Evolutionary conservation across 2,888 invertebrate species (phyloP).

Genomic region (Buathra laborator): DNA sequence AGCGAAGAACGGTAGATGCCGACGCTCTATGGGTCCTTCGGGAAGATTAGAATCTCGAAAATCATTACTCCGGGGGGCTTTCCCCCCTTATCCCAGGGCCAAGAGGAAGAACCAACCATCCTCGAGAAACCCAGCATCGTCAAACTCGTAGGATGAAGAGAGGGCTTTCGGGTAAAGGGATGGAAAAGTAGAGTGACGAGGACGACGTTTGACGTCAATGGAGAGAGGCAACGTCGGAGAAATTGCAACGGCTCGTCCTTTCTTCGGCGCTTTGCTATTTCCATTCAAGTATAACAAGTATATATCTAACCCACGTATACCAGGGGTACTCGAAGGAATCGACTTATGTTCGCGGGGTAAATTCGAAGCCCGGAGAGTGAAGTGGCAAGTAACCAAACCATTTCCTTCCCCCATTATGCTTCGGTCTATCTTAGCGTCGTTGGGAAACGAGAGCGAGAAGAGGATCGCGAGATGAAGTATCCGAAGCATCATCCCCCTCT

Average conservation of each 20-base stretch:
- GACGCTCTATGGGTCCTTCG: slow-evolving; percentile 68
- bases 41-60: slow-evolving; percentile 82
- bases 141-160: slow-evolving; percentile 54
- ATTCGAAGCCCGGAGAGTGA: slow-evolving; percentile 51
- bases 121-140: slow-evolving; percentile 35
- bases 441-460: slow-evolving; percentile 6
- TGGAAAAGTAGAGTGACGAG: slow-evolving; percentile 39
- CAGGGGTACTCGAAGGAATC: slow-evolving; percentile 39
- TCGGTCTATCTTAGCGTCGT: background rate
- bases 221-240: slow-evolving; percentile 40
- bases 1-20: slow-evolving; percentile 23
- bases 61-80: slow-evolving; percentile 76
- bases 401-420: slow-evolving; percentile 36
- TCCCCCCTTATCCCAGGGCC: slow-evolving; percentile 33
- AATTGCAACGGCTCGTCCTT: slow-evolving; percentile 68
- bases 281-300: slow-evolving; percentile 24
- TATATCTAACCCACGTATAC: background rate
- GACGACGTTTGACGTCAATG: slow-evolving; percentile 60
- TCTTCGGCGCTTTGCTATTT: slow-evolving; percentile 32
- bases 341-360: slow-evolving; percentile 52
- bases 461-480: slow-evolving; percentile 57
- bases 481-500: slow-evolving; percentile 54
- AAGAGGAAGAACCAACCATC: slow-evolving; percentile 52
- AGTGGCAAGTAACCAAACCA: slow-evolving; percentile 56
- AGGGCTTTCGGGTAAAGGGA: slow-evolving; percentile 45